Conservation (phyloP, 2,113 vertebrate species). For the Copsychus sechellarum region DNA sequence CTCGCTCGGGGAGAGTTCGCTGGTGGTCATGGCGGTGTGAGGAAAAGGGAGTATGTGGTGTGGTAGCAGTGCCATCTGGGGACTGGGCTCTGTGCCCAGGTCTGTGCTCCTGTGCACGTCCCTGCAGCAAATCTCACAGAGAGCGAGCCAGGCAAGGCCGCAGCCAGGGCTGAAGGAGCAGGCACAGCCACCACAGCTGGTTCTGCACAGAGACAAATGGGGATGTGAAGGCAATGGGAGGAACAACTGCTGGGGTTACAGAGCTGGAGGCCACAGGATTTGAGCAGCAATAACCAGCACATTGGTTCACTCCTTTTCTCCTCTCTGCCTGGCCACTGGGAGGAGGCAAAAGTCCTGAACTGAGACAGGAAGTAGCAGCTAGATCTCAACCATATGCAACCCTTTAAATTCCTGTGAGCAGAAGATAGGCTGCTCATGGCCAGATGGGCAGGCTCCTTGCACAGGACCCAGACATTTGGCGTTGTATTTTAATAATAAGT, state of each 20-base stretch:
- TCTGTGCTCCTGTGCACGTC: background rate
- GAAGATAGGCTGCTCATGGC: background rate
- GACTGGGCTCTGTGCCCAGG: background rate
- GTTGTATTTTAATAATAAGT: fast-evolving
- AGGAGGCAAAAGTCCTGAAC: background rate
- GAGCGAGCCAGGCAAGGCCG: background rate
- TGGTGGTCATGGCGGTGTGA: background rate
- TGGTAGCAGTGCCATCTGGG: background rate
- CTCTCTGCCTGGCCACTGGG: background rate
- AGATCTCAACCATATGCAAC: background rate
- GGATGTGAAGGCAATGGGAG: fast-evolving
- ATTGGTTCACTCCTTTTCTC: background rate
- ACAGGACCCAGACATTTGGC: background rate
- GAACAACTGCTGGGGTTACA: background rate
- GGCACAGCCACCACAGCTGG: background rate
- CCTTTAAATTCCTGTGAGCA: background rate
- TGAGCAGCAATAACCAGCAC: background rate
- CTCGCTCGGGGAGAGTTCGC: background rate
- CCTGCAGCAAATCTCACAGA: background rate
- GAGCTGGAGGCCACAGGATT: background rate
- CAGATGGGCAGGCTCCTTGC: background rate
- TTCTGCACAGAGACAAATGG: background rate
- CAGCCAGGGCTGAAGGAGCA: background rate
- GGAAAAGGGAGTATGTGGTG: background rate
- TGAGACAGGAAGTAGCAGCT: background rate